Evolutionary conservation across 2,797 vertebrate genomes (phyloP).

Genomic region (Alectoris magna): DNA sequence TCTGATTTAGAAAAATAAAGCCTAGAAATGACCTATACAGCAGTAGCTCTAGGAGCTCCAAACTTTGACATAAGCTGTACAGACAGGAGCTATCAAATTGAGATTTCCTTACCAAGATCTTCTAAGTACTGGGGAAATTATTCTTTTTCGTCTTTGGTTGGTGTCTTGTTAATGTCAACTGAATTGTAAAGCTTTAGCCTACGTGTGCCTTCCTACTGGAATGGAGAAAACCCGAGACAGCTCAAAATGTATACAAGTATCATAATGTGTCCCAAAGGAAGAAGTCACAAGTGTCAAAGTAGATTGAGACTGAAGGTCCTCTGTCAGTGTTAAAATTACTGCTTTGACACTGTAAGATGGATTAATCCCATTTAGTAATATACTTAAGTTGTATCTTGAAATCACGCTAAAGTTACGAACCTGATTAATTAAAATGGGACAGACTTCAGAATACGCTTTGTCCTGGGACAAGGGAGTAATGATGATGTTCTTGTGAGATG

Average conservation of each 20-base stretch:
- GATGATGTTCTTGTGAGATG: neutral
- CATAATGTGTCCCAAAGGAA: neutral
- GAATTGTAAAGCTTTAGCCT: neutral
- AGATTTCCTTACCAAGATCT: neutral
- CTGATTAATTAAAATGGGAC: neutral
- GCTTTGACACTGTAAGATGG: neutral
- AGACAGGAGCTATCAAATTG: neutral
- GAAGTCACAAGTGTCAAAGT: neutral
- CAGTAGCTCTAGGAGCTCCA: neutral
- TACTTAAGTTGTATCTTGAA: neutral
- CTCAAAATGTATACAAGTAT: neutral
- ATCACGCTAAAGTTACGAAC: neutral
- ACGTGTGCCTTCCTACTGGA: neutral
- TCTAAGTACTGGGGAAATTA: neutral
- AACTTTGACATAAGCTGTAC: neutral
- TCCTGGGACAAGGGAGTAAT: neutral
- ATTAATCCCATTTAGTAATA: neutral
- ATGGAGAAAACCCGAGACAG: neutral
- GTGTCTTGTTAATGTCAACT: neutral
- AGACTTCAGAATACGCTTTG: neutral
- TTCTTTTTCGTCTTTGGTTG: neutral
- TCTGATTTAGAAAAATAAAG: neutral
- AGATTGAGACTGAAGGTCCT: neutral
- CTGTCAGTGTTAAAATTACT: neutral
- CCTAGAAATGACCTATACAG: neutral